Evolutionary conservation across 2,888 invertebrate genomes (phyloP), one percentile per base, ranked within the genome.

Genomic region (Phytoseiulus persimilis): DNA sequence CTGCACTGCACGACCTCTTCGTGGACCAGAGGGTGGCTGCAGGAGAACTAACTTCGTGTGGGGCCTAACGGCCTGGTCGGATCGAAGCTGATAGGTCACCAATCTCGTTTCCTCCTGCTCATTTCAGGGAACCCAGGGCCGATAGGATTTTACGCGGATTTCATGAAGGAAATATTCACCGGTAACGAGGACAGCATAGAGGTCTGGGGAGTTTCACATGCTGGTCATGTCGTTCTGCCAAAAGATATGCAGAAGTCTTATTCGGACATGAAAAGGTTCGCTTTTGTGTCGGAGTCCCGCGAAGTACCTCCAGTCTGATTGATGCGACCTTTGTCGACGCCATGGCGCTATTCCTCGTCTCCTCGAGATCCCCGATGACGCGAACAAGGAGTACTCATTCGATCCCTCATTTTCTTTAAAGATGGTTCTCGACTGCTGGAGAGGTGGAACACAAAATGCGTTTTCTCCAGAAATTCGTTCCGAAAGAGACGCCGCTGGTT

Each of bases 161-260:
- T 97, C 92, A 94, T 95, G 91, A 93, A 94, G 84, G 93, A 94
- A 65, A 91, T 98, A 9, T 94, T 96, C 92, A 93, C 94, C 90
- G 94, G 93, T 90, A 93, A 95, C 83, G 93, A 93, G 0, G 92
- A 92, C 6, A 93, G 93, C 90, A 93, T 95, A 90, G 95, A 97
- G 11, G 95, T 97, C 2, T 97, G 97, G 95, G 94, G 95, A 83
- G 93, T 98, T 90, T 96, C 95, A 89, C 96, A 96, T 92, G 95
- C 95, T 91, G 98, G 98, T 33, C 97, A 97, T 92, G 95, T 96
- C 39, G 91, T 92, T 31, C 91, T 92, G 5, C 92, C 91, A 5
- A 90, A 91, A 6, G 90, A 90, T 84, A 90, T 91, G 45, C 90
- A 90, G 33, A 87, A 87, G 23, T 39, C 87, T 6, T 87, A 87